Percentiles rank a stretch among this genome's conserved stretches.
Evolutionary conservation across 2,888 invertebrate genomes (phyloP).

Genomic region (Blera fallax): DNA sequence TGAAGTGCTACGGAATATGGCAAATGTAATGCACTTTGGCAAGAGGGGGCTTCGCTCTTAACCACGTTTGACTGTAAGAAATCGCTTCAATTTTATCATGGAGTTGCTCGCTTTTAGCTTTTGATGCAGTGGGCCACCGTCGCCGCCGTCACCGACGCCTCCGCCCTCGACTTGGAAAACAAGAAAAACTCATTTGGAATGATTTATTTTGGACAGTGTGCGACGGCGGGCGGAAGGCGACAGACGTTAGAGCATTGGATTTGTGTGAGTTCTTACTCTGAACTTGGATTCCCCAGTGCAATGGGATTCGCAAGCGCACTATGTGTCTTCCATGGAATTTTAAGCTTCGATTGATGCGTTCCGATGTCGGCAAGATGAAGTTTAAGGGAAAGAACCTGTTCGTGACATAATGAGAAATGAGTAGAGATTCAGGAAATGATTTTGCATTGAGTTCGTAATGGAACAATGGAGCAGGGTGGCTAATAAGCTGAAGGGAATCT

Average conservation of each 20-base stretch:
- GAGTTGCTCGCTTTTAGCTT: constrained; percentile 12
- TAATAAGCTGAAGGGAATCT: background rate
- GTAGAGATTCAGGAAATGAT: background rate
- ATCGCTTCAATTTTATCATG: constrained; percentile 49
- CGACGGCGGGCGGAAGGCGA: background rate
- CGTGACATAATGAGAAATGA: constrained; percentile 57
- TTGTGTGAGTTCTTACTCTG: constrained; percentile 15
- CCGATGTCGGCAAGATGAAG: constrained; percentile 27
- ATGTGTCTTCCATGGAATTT: constrained; percentile 42
- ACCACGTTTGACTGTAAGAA: constrained; percentile 69
- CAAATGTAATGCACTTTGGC: constrained; percentile 52
- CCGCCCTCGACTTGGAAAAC: constrained; percentile 3
- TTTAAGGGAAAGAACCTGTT: constrained; percentile 5
- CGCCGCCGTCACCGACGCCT: background rate
- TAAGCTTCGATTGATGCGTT: constrained; percentile 50
- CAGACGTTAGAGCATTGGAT: background rate
- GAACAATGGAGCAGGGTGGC: background rate
- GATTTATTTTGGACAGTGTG: constrained; percentile 51
- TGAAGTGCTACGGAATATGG: constrained; percentile 16
- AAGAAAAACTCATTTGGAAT: constrained; percentile 68
- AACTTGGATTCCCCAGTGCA: constrained; percentile 16
- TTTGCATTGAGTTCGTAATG: constrained; percentile 2
- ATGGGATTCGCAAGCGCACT: constrained; percentile 9
- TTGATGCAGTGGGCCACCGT: constrained; percentile 3
- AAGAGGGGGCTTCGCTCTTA: constrained; percentile 15